Base-by-base conservation (phyloP, 2,113 vertebrate genomes). In the Phyllostomus hastatus region DNA sequence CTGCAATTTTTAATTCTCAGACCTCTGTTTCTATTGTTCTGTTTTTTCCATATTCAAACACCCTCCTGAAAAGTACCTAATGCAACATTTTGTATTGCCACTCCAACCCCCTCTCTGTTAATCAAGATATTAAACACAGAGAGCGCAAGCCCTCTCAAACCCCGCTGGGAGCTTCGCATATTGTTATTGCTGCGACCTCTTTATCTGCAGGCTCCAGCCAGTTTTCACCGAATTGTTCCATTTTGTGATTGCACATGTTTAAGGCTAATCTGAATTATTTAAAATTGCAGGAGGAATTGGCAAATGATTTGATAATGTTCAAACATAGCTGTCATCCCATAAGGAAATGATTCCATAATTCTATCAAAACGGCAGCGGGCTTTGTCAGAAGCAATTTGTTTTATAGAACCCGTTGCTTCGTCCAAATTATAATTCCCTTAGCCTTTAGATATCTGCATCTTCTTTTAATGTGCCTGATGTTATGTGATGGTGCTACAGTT, bases 351-450 rank as follows among this genome's bases (percentile, higher is more conserved):
- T 91, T 97, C 96, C 61, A 79, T 88, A 97, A 95, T 92, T 95
- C 81, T 82, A 85, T 94, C 88, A 72, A 90, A 97, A 80, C 78
- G 57, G 46, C 85, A 67, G 57, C 64, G 92, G 85, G 52, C 81
- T 97, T 95, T 96, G 84, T 95, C 97, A 88, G 90, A 96, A 94
- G 97, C 41, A 48, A 88, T 92, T 96, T 95, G 70, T 94, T 95
- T 96, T 73, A 81, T 38, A 94, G 84, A 85, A 94, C 1, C 15
- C 59, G 46, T 22, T 76, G 84, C 88, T 85, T 90, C 54, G 69
- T 92, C 66, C 90, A 95, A 93, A 96, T 94, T 90, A 64, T 7
- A 66, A 35, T 96, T 88, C 64, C 57, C 67, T 57, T 50, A 35
- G 52, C 81, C 48, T 85, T 94, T 64, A 81, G 67, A 78, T 76